Evolutionary conservation across 2,797 vertebrate species (phyloP).

Genomic region (Cyclopterus lumpus): DNA sequence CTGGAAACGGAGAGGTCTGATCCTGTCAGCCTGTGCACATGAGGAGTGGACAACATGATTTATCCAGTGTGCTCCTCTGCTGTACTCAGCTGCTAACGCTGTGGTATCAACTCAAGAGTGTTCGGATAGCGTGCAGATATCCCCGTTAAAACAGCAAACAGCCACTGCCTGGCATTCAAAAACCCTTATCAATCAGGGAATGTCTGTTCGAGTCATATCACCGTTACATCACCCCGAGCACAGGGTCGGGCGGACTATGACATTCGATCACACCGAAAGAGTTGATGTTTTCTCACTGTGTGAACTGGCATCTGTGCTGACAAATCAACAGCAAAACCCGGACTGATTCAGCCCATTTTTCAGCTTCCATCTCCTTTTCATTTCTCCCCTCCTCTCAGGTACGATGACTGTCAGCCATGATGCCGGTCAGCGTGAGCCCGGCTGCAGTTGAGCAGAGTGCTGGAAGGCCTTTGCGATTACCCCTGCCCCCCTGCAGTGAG

Average conservation of each 20-base stretch:
- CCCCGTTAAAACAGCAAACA: constrained; percentile 57
- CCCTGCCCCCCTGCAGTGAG: constrained; percentile 67
- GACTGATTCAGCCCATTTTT: constrained; percentile 75
- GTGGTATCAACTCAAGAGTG: constrained; percentile 47
- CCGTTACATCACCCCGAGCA: constrained; percentile 57
- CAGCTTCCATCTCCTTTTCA: constrained; percentile 72
- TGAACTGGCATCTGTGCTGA: constrained; percentile 70
- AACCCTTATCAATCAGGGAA: constrained; percentile 45
- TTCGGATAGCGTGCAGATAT: constrained; percentile 52
- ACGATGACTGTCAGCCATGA: constrained; percentile 77
- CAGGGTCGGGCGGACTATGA: constrained; percentile 54
- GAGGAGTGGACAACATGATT: constrained; percentile 71
- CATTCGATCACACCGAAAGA: constrained; percentile 61
- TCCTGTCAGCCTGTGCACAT: constrained; percentile 67
- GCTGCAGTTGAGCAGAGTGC: constrained; percentile 69
- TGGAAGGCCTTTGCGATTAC: constrained; percentile 78
- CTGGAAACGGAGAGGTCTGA: constrained; percentile 69
- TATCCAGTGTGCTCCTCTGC: constrained; percentile 64
- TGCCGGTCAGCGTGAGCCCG: constrained; percentile 70
- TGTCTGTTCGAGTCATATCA: constrained; percentile 61
- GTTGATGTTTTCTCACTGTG: constrained; percentile 64
- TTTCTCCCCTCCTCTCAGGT: constrained; percentile 75
- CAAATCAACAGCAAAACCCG: constrained; percentile 67
- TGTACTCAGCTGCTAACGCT: constrained; percentile 48
- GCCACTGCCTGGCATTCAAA: constrained; percentile 47